These are phyloP conservation scores for Vandiemenella viatica DNA, from an alignment of 2,888 invertebrate genomes.

Conservation along the genomic window DNA sequence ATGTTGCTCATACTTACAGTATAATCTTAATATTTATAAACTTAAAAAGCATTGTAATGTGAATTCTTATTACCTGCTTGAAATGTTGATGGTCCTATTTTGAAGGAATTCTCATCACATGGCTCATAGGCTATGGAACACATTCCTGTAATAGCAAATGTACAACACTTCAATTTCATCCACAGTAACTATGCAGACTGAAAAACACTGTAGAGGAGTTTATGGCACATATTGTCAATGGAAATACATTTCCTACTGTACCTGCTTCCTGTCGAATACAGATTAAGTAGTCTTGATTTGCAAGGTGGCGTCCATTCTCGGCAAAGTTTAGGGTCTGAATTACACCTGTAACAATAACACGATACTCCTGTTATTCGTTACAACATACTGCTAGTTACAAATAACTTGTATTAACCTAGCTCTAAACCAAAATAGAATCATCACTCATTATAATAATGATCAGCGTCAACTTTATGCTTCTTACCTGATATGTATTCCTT, in stretches of 20 bases:
- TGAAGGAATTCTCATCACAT: constrained; percentile 59
- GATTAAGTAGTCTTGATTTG: constrained; percentile 60
- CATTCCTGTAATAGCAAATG: constrained; percentile 42
- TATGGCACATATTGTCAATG: neutral
- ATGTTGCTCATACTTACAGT: too few relatives aligned
- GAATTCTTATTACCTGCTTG: too few relatives aligned
- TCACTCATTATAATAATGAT: too few relatives aligned
- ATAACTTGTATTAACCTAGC: too few relatives aligned
- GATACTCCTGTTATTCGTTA: neutral
- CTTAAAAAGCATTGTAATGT: too few relatives aligned
- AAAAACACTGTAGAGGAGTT: neutral
- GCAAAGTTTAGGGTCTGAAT: constrained; percentile 69
- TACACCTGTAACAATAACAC: constrained; percentile 29
- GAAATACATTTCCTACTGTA: constrained; percentile 8
- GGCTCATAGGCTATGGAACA: constrained; percentile 64
- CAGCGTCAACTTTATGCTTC: neutral
- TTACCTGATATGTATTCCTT: neutral
- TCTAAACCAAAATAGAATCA: too few relatives aligned
- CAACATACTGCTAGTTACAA: too few relatives aligned
- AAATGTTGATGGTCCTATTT: constrained; percentile 46
- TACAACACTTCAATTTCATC: too few relatives aligned
- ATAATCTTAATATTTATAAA: too few relatives aligned
- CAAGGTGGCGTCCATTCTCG: constrained; percentile 64
- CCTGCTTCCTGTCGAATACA: constrained; percentile 42
- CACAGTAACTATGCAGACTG: neutral